phyloP scores from a whole-genome alignment of 2,888 invertebrate species.

The Sepioteuthis lessoniana region DNA sequence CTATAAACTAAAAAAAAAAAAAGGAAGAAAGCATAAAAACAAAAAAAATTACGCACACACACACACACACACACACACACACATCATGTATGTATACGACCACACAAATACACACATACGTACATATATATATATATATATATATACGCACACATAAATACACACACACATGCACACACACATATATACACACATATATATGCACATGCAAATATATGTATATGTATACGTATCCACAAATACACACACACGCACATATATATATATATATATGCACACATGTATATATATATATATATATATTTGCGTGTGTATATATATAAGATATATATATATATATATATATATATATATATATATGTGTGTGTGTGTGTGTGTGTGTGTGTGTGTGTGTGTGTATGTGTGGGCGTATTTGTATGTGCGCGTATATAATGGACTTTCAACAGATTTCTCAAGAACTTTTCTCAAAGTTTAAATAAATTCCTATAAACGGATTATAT shows the following conservation, averaged over 20 bases:
- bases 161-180: not conserved
- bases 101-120: not conserved
- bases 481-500: too few species aligned
- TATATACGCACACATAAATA: not conserved
- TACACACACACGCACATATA: too few species aligned
- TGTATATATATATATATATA: not conserved
- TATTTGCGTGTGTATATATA: not conserved
- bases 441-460: not conserved
- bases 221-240: slow-evolving; percentile 34
- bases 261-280: not conserved
- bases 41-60: too few species aligned
- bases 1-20: not conserved
- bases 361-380: too few species aligned
- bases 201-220: not conserved
- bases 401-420: too few species aligned
- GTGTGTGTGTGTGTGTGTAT: too few species aligned
- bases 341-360: slow-evolving; percentile 34
- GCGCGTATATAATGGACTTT: too few species aligned
- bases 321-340: slow-evolving; percentile 38
- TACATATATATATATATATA: slow-evolving; percentile 33
- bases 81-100: too few species aligned
- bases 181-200: not conserved
- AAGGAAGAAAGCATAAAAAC: not conserved
- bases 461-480: too few species aligned
- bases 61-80: too few species aligned